phyloP scores from a whole-genome alignment of 1,140 invertebrate species.

The Ceratosolen fusciceps region DNA sequence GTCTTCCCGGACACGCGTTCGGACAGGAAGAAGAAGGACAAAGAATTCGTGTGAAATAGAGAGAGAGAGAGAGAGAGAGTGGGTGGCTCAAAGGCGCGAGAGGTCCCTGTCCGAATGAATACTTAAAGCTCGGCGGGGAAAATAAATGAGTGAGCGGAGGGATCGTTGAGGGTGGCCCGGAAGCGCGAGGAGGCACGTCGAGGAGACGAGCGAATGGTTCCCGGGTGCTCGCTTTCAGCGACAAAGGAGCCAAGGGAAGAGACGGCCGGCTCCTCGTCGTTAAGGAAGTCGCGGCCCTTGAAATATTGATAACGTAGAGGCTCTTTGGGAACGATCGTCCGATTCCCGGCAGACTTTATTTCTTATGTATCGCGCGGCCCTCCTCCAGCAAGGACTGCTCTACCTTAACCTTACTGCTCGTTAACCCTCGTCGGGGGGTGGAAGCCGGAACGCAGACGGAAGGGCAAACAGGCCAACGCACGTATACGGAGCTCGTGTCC shows the following conservation, averaged over 20 bases:
- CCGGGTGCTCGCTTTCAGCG: neutral
- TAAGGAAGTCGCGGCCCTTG: neutral
- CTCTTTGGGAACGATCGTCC: constrained; percentile 10
- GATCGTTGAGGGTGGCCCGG: constrained; percentile 6
- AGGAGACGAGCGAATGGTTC: neutral
- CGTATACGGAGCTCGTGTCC: neutral
- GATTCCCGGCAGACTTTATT: too few species aligned
- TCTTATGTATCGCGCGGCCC: neutral
- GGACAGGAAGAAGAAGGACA: neutral
- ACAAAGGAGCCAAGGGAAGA: constrained; percentile 15
- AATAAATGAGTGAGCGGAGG: constrained; percentile 44
- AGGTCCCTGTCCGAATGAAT: neutral
- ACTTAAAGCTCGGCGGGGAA: constrained; percentile 46
- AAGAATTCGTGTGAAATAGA: neutral
- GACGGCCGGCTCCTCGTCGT: neutral
- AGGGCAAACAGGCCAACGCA: neutral
- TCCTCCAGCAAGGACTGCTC: neutral
- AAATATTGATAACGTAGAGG: constrained; percentile 31
- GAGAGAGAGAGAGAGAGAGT: neutral
- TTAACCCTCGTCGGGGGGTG: too few species aligned
- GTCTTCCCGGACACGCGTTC: too few species aligned
- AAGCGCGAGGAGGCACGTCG: neutral
- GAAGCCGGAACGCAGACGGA: too few species aligned
- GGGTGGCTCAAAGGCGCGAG: neutral
- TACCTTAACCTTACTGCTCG: too few species aligned